Base-by-base conservation (phyloP, 2,888 invertebrate genomes). In the Notodonta ziczac region DNA sequence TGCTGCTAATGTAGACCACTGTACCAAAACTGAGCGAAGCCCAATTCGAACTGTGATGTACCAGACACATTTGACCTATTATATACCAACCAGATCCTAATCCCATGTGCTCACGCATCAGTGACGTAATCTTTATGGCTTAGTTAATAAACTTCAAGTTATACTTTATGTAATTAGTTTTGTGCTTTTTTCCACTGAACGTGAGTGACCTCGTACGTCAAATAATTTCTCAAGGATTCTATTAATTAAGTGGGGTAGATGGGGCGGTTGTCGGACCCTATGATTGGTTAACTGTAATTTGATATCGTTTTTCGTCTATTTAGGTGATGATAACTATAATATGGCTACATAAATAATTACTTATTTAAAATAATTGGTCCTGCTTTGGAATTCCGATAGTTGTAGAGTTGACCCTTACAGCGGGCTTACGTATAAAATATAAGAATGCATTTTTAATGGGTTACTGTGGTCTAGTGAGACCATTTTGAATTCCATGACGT, bases 151-250 rank as follows among this genome's bases (percentile, higher is more conserved):
- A 76, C 77, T 39, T 73, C 70, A 73, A 82, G 77, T 77, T 81
- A 80, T 84, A 84, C 82, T 77, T 83, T 72, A 70, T 79, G 84
- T 89, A 88, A 90, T 91, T 91, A 89, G 84, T 76, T 74, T 56
- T 70, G 76, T 77, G 77, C 78, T 82, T 71, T 78, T 74, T 73
- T 67, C 73, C 73, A 70, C 74, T 66, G 73, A 81, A 75, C 83
- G 82, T 84, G 84, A 82, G 66, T 66, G 89, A 81, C 92, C 91
- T 91, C 83, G 86, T 76, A 70, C 84, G 86, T 90, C 89, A 87
- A 72, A 76, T 69, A 67, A 73, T 77, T 69, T 70, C 72, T 83
- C 86, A 89, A 88, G 88, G 87, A 86, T 87, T 70, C 66, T 50
- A 67, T 82, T 83, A 82, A 86, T 84, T 81, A 78, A 67, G 74